These are phyloP conservation scores for Piliocolobus tephrosceles DNA, from an alignment of 2,113 vertebrate genomes.

Conservation along the genomic window DNA sequence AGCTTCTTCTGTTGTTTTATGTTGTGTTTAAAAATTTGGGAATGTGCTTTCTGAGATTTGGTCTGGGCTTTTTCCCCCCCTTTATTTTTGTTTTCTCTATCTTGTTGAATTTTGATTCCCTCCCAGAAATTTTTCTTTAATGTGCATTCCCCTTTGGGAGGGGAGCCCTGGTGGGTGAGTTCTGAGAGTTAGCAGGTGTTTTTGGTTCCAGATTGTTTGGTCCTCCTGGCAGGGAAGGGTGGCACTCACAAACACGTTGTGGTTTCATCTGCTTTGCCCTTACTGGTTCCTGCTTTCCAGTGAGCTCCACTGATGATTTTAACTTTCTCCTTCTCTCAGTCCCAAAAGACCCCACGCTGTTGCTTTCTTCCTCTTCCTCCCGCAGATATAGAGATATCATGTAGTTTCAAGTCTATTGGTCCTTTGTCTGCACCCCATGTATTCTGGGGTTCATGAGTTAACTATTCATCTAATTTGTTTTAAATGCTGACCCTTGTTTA, in stretches of 20 bases:
- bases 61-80: background rate
- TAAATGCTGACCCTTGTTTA: background rate
- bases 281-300: background rate
- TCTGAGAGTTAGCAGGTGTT: background rate
- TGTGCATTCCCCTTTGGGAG: background rate
- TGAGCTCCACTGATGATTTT: background rate
- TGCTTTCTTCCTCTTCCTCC: background rate
- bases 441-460: background rate
- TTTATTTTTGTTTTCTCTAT: background rate
- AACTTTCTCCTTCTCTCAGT: background rate
- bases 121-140: background rate
- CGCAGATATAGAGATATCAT: background rate
- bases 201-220: background rate
- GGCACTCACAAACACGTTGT: background rate
- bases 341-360: fast-evolving
- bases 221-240: background rate
- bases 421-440: background rate
- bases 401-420: background rate
- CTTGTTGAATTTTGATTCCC: background rate
- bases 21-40: background rate
- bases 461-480: background rate
- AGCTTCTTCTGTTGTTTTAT: background rate
- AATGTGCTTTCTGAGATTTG: background rate
- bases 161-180: background rate
- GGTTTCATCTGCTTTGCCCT: background rate